Conservation (phyloP, 1,140 invertebrate genomes). For the Drosophila parabipectinata region DNA sequence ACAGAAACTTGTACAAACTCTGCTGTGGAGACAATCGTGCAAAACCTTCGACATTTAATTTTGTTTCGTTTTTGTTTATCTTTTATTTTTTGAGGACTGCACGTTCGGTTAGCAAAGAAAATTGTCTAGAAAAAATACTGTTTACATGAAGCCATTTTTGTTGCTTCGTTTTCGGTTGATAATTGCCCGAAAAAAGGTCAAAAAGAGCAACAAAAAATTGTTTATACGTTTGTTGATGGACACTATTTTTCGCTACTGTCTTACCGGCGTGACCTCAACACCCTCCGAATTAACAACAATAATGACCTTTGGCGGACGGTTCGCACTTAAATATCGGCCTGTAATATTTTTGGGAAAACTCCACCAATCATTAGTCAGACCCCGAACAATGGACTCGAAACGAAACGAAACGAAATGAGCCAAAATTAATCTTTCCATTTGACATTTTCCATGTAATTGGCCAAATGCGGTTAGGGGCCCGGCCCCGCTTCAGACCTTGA, state of each 20-base stretch:
- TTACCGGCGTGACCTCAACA: conserved; percentile 59
- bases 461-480: conserved; percentile 60
- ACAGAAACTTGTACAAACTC: conserved; percentile 32
- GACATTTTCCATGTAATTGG: conserved; percentile 72
- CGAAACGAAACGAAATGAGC: conserved; percentile 16
- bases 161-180: conserved; percentile 53
- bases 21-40: conserved; percentile 68
- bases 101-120: conserved; percentile 72
- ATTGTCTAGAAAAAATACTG: conserved; percentile 54
- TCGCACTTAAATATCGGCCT: conserved; percentile 61
- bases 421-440: conserved; percentile 51
- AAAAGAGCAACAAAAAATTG: conserved; percentile 36
- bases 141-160: conserved; percentile 56
- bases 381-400: conserved; percentile 23
- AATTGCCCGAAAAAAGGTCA: conserved; percentile 77
- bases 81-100: conserved; percentile 39
- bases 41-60: conserved; percentile 83
- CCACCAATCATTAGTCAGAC: conserved; percentile 2
- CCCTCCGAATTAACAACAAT: conserved; percentile 52
- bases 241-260: conserved; percentile 49
- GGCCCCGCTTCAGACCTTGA: conserved; percentile 64
- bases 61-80: conserved; percentile 64
- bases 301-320: conserved; percentile 55
- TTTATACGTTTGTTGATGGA: conserved; percentile 42
- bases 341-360: conserved; percentile 67